Evolutionary conservation across 2,888 invertebrate species (phyloP).

Genomic region (Vandiemenella viatica): DNA sequence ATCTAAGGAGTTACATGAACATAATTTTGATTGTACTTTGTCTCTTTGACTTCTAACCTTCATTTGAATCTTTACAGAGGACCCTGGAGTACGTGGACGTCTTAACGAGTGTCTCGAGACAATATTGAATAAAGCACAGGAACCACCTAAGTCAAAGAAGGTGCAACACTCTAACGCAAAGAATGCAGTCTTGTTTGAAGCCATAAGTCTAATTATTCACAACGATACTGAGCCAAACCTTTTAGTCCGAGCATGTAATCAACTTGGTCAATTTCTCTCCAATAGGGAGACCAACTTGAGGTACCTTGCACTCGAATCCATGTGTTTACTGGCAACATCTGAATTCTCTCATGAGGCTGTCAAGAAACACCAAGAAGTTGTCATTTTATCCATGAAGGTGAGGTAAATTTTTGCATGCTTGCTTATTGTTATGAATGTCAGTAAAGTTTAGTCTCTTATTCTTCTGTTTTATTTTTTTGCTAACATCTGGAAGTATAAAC

Average conservation of each 20-base stretch:
- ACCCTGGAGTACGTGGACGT: slow-evolving; percentile 90
- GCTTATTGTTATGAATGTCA: too few species aligned
- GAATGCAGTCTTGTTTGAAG: slow-evolving; percentile 98
- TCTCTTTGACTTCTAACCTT: too few species aligned
- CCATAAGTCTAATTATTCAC: slow-evolving; percentile 98
- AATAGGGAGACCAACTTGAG: slow-evolving; percentile 95
- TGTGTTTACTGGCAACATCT: slow-evolving; percentile 97
- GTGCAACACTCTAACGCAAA: slow-evolving; percentile 99
- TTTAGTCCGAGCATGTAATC: slow-evolving; percentile 94
- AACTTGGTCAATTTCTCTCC: slow-evolving; percentile 93
- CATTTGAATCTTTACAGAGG: slow-evolving; percentile 56
- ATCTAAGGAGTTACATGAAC: too few species aligned
- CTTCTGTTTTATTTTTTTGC: too few species aligned
- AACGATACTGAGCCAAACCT: slow-evolving; percentile 96
- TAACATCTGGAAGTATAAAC: too few species aligned
- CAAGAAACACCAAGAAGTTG: slow-evolving; percentile 98
- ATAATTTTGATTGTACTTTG: too few species aligned
- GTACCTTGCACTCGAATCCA: slow-evolving; percentile 94
- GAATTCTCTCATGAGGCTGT: slow-evolving; percentile 99
- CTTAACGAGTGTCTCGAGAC: slow-evolving; percentile 96
- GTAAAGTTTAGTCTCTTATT: too few species aligned
- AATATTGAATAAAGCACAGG: slow-evolving; percentile 96
- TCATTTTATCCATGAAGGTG: slow-evolving; percentile 91
- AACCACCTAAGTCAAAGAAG: slow-evolving; percentile 98
- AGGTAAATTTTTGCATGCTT: slow-evolving; percentile 1